Evolutionary conservation across 2,797 vertebrate genomes (phyloP).

Genomic region (Semotilus atromaculatus): DNA sequence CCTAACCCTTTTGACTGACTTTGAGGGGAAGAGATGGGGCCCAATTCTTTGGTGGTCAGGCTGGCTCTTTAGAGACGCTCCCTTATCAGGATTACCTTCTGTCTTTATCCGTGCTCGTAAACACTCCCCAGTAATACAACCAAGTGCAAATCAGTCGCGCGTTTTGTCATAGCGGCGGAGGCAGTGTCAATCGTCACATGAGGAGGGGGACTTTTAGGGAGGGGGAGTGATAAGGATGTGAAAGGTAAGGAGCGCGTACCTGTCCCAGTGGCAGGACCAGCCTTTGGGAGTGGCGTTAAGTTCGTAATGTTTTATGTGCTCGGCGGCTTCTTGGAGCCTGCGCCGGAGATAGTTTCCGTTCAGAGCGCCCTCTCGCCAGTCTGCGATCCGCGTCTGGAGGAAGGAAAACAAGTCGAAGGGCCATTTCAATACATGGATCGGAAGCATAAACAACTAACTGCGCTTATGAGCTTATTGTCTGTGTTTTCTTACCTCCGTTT

Average conservation of each 20-base stretch:
- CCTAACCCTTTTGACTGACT: slow-evolving; percentile 76
- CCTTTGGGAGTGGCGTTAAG: slow-evolving; percentile 99
- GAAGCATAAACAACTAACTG: not conserved
- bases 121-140: slow-evolving; percentile 64
- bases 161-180: slow-evolving; percentile 80
- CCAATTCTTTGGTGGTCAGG: slow-evolving; percentile 70
- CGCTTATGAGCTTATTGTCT: not conserved
- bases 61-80: slow-evolving; percentile 74
- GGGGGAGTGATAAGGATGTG: slow-evolving; percentile 77
- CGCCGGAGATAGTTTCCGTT: slow-evolving; percentile 98
- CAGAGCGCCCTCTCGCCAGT: slow-evolving; percentile 98
- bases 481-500: slow-evolving; percentile 91
- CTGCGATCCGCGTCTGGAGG: slow-evolving; percentile 92
- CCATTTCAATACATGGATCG: not conserved
- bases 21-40: slow-evolving; percentile 68
- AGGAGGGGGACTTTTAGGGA: slow-evolving; percentile 71
- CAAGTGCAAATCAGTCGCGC: slow-evolving; percentile 63
- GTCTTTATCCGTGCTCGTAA: slow-evolving; percentile 58
- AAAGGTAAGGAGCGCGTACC: slow-evolving; percentile 96
- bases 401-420: not conserved
- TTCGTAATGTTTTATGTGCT: slow-evolving; percentile 99
- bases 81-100: slow-evolving; percentile 68
- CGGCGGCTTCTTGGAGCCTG: slow-evolving; percentile 97
- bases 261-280: slow-evolving; percentile 99
- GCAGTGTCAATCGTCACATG: slow-evolving; percentile 76